Evolutionary conservation across 2,797 vertebrate genomes (phyloP).

Genomic region (Chaetophractus vellerosus): DNA sequence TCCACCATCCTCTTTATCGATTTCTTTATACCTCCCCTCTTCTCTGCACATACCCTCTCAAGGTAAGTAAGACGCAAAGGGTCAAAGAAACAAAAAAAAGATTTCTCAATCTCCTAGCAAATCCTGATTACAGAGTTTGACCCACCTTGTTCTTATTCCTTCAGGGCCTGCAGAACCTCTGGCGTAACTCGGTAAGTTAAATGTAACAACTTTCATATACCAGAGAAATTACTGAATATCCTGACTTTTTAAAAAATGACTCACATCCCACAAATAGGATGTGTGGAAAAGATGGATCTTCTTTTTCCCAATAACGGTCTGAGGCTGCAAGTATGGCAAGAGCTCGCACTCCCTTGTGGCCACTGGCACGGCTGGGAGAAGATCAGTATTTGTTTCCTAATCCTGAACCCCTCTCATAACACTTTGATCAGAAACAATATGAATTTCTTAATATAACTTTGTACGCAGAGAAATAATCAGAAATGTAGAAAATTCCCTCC

Average conservation of each 20-base stretch:
- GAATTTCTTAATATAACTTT: neutral
- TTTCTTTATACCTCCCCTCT: neutral
- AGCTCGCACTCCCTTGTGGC: neutral
- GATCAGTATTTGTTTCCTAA: neutral
- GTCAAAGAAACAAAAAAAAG: neutral
- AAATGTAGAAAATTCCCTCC: neutral
- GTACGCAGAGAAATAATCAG: neutral
- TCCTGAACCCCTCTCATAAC: neutral
- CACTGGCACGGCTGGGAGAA: neutral
- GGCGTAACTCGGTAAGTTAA: neutral
- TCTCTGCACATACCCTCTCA: neutral
- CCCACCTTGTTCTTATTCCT: neutral
- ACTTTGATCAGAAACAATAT: slow-evolving; percentile 9
- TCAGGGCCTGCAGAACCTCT: neutral
- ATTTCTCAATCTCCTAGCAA: neutral
- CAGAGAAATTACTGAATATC: neutral
- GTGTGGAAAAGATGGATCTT: neutral
- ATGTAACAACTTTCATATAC: neutral
- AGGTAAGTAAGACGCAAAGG: neutral
- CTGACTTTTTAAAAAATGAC: neutral
- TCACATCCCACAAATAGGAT: neutral
- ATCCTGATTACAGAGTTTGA: neutral
- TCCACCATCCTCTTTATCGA: neutral
- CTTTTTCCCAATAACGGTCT: neutral
- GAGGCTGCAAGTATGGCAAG: neutral